Evolutionary conservation across 37 sponge, comb jelly and placozoan genomes (phyloP).

Genomic region (Haliclona indistincta): DNA sequence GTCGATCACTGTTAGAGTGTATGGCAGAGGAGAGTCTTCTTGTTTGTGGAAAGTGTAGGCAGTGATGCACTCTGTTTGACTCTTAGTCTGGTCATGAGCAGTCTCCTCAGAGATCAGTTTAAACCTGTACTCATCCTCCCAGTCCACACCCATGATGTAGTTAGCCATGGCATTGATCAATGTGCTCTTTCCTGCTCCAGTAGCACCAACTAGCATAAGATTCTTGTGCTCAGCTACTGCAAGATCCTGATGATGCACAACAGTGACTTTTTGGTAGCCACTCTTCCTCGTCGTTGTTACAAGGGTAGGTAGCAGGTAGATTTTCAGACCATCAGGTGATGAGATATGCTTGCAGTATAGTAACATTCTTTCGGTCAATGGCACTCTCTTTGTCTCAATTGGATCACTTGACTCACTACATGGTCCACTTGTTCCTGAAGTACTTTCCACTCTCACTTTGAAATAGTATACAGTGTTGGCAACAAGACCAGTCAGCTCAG

Average conservation of each 20-base stretch:
- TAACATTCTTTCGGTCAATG: no score
- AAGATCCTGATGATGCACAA: no score
- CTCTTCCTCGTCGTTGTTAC: no score
- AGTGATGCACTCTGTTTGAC: constrained; percentile 43
- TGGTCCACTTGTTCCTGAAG: background rate
- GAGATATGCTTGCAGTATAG: no score
- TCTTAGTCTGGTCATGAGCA: constrained; percentile 19
- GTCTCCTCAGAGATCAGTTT: constrained; percentile 34
- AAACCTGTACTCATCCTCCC: constrained; percentile 58
- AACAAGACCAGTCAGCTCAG: background rate
- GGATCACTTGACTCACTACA: constrained; percentile 6
- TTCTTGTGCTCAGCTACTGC: no score
- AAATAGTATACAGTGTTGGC: background rate
- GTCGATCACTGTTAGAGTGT: constrained; percentile 46
- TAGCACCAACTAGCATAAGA: constrained; percentile 64
- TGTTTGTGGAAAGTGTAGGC: constrained; percentile 41
- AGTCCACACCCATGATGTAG: constrained; percentile 50
- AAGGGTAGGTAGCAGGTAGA: no score
- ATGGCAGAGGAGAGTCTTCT: constrained; percentile 20
- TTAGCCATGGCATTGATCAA: constrained; percentile 58
- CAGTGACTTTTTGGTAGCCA: no score
- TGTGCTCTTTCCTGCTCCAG: constrained; percentile 64
- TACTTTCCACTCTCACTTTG: constrained; percentile 20
- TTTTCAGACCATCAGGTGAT: no score
- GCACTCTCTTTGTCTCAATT: constrained; percentile 7